Evolutionary conservation across 1,140 invertebrate genomes (phyloP).

Genomic region (Sycobia sp.): DNA sequence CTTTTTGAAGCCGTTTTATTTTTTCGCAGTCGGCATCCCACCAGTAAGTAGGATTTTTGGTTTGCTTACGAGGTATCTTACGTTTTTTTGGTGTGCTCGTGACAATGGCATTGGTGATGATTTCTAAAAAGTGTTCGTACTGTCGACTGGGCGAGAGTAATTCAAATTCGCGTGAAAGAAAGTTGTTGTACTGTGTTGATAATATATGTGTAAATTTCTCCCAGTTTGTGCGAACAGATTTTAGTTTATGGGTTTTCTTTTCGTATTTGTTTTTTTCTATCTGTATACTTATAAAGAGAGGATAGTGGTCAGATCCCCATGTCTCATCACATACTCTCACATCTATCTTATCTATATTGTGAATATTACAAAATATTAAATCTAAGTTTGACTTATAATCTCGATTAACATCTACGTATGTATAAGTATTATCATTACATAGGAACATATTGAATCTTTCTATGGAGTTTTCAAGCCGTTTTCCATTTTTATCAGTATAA

Average conservation of each 20-base stretch:
- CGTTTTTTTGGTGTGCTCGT: neutral
- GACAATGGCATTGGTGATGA: neutral
- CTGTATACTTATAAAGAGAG: neutral
- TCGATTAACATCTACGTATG: neutral
- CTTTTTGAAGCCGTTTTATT: too few relatives aligned
- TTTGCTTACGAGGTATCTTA: too few relatives aligned
- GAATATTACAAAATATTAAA: neutral
- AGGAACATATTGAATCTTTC: constrained; percentile 3
- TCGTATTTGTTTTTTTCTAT: too few relatives aligned
- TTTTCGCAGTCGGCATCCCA: neutral
- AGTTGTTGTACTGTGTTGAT: neutral
- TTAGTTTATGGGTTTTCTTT: neutral
- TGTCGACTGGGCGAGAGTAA: neutral
- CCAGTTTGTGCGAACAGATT: neutral
- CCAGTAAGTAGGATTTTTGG: too few relatives aligned
- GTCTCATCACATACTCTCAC: neutral
- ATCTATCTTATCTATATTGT: neutral
- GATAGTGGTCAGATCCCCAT: neutral
- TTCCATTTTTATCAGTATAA: neutral
- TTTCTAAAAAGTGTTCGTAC: neutral
- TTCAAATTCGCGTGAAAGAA: neutral
- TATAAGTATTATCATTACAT: neutral
- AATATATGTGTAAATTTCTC: neutral
- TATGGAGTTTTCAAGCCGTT: neutral
- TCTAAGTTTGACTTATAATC: neutral